These are phyloP conservation scores for Eueremaeus valkanovi DNA, from an alignment of 2,888 invertebrate genomes.

Conservation along the genomic window DNA sequence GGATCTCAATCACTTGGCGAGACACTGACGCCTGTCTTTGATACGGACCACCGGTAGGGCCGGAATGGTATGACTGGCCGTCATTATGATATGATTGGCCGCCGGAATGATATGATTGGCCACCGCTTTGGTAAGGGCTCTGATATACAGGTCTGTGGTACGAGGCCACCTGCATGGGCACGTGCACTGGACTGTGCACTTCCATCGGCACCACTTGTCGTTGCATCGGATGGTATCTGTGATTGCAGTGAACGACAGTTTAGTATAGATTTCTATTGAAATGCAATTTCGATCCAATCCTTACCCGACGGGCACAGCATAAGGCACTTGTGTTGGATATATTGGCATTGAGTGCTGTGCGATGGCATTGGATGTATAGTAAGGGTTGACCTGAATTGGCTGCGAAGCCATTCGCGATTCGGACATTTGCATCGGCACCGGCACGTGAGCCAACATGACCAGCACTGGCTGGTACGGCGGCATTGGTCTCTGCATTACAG, in stretches of 20 bases:
- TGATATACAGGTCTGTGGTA: slow-evolving; percentile 26
- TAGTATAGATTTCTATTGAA: too few species aligned
- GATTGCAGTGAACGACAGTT: too few species aligned
- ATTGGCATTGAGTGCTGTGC: slow-evolving; percentile 32
- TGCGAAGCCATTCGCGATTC: neutral
- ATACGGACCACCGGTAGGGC: slow-evolving; percentile 16
- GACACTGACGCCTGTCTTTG: slow-evolving; percentile 20
- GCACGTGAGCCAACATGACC: slow-evolving; percentile 38
- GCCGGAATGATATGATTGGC: neutral
- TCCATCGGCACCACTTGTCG: slow-evolving; percentile 14
- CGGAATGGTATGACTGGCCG: neutral
- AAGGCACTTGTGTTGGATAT: slow-evolving; percentile 36
- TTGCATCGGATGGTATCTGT: slow-evolving; percentile 25
- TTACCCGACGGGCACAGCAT: slow-evolving; percentile 25
- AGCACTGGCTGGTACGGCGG: slow-evolving; percentile 35
- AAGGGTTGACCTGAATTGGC: slow-evolving; percentile 3
- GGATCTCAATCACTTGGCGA: slow-evolving; percentile 38
- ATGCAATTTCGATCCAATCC: neutral
- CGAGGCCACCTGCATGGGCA: slow-evolving; percentile 29
- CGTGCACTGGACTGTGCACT: slow-evolving; percentile 26
- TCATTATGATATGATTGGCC: too few species aligned
- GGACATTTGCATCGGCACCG: slow-evolving; percentile 34
- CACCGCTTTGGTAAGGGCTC: slow-evolving; percentile 18
- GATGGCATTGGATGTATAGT: neutral
- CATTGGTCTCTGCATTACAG: neutral